These are phyloP conservation scores for Chloroceryle amazona DNA, from an alignment of 2,797 vertebrate genomes.

Conservation along the genomic window DNA sequence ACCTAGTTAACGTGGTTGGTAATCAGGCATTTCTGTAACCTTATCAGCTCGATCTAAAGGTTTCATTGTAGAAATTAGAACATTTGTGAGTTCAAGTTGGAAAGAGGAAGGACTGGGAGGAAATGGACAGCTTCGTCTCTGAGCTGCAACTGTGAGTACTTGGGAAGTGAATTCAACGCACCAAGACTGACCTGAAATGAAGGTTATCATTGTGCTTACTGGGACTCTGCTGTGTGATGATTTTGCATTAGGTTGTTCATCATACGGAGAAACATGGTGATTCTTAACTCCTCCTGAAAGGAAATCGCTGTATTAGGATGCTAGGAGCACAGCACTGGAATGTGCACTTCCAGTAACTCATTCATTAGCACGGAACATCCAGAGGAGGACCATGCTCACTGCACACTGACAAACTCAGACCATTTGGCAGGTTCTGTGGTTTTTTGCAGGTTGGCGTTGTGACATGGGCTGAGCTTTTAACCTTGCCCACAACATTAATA, in stretches of 20 bases:
- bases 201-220: neutral
- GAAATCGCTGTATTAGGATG: neutral
- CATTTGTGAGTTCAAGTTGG: neutral
- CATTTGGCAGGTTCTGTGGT: slow-evolving; percentile 36
- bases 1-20: neutral
- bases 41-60: neutral
- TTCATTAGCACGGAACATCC: slow-evolving; percentile 17
- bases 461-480: slow-evolving; percentile 44
- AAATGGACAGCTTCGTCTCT: neutral
- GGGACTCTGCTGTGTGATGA: neutral
- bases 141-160: neutral
- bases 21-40: neutral
- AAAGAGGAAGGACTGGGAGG: neutral
- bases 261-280: neutral
- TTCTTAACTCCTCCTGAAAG: neutral
- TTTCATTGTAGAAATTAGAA: neutral
- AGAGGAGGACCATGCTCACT: neutral
- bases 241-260: neutral
- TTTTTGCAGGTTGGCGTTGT: neutral
- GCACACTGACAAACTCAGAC: neutral
- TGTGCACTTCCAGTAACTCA: slow-evolving; percentile 9
- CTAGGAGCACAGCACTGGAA: neutral
- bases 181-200: neutral
- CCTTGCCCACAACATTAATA: slow-evolving; percentile 74
- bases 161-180: neutral